Conservation (phyloP, 30 jellyfish, hydroid and myxozoan species). For the Catostylus mosaicus region DNA sequence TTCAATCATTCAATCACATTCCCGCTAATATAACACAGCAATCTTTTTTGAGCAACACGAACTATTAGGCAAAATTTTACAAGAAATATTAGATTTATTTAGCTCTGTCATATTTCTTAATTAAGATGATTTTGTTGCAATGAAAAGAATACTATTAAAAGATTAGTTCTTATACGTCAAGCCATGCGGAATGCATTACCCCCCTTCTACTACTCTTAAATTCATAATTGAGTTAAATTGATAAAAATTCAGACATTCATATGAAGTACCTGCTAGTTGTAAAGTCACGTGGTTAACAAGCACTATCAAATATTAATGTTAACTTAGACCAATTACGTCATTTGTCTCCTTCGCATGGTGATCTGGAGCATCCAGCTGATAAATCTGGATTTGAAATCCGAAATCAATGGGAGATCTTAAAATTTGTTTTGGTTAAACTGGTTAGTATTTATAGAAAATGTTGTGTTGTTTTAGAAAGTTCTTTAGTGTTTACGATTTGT, state of each 20-base stretch:
- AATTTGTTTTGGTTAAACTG: too few relatives aligned
- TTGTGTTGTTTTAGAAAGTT: too few relatives aligned
- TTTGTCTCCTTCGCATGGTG: too few relatives aligned
- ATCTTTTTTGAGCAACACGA: not conserved
- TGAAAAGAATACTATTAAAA: not conserved
- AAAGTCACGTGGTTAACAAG: slow-evolving; percentile 1
- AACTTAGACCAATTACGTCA: too few relatives aligned
- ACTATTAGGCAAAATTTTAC: not conserved
- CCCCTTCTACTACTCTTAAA: not conserved
- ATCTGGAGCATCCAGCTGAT: too few relatives aligned
- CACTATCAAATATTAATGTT: not conserved
- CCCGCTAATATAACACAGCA: not conserved
- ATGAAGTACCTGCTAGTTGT: slow-evolving; percentile 15
- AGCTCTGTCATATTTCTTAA: not conserved
- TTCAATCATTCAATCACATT: not conserved
- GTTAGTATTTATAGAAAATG: too few relatives aligned
- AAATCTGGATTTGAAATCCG: too few relatives aligned
- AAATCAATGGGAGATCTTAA: too few relatives aligned
- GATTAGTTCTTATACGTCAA: too few relatives aligned
- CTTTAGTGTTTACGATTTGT: too few relatives aligned
- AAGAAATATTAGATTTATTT: not conserved
- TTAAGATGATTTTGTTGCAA: not conserved
- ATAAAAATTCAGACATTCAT: not conserved
- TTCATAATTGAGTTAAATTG: not conserved
- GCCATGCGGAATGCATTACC: too few relatives aligned